Conservation (phyloP, 2,797 vertebrate genomes). For the Chiloscyllium punctatum region DNA sequence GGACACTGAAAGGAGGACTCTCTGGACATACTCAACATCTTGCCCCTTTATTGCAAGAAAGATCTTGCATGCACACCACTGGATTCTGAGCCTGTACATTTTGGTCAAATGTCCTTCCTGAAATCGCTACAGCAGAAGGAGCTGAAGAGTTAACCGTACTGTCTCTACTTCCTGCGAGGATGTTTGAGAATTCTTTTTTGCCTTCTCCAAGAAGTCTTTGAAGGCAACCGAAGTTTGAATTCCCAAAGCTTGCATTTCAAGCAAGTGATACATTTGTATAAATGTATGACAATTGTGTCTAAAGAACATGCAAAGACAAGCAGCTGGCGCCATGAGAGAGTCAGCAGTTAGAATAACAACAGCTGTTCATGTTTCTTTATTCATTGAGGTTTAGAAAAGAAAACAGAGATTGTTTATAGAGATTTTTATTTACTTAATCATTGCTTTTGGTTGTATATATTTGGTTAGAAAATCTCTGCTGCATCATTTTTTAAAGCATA, state of each 20-base stretch:
- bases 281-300: background rate
- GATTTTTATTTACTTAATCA: background rate
- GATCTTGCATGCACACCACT: background rate
- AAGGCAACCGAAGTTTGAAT: background rate
- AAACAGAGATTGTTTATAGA: background rate
- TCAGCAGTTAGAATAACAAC: background rate
- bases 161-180: background rate
- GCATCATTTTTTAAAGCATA: background rate
- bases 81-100: background rate
- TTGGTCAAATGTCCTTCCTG: background rate
- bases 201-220: background rate
- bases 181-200: background rate
- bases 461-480: background rate
- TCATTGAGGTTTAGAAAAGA: background rate
- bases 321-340: background rate
- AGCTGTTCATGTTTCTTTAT: background rate
- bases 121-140: background rate
- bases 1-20: no score
- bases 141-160: background rate
- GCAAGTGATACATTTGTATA: background rate
- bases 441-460: background rate
- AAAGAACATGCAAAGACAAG: background rate
- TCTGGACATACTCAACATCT: background rate
- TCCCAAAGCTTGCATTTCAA: background rate
- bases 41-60: background rate